phyloP scores from a whole-genome alignment of 2,797 vertebrate species.

The Melanotaenia maccullochi region DNA sequence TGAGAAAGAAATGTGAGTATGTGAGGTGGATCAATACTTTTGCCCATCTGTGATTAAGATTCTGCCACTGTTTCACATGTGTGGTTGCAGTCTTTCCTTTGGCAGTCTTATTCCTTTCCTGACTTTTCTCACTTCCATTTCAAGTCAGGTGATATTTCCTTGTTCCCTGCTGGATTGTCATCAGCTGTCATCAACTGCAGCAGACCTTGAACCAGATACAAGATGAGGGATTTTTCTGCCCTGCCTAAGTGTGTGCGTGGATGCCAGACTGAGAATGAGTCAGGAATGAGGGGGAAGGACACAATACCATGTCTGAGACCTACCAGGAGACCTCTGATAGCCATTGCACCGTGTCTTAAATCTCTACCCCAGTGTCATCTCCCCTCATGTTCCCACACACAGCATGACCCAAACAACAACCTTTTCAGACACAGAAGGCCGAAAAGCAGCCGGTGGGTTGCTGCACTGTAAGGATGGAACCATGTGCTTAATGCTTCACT shows the following conservation, averaged over 20 bases:
- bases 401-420: slow-evolving; percentile 43
- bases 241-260: slow-evolving; percentile 50
- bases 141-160: slow-evolving; percentile 71
- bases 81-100: slow-evolving; percentile 1
- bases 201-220: slow-evolving; percentile 82
- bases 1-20: slow-evolving; percentile 1
- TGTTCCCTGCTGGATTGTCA: slow-evolving; percentile 73
- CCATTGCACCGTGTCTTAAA: slow-evolving; percentile 71
- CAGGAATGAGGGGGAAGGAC: slow-evolving; percentile 32
- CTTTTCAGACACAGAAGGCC: slow-evolving; percentile 34
- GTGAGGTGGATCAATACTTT: slow-evolving; percentile 54
- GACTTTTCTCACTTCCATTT: slow-evolving; percentile 44
- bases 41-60: slow-evolving; percentile 43
- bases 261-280: slow-evolving; percentile 48
- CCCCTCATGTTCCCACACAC: slow-evolving; percentile 55
- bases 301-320: slow-evolving; percentile 51
- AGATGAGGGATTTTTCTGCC: slow-evolving; percentile 79
- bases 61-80: slow-evolving; percentile 12
- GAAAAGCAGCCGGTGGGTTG: slow-evolving; percentile 44
- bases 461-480: slow-evolving; percentile 33
- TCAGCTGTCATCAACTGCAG: slow-evolving; percentile 82
- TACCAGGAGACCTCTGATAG: slow-evolving; percentile 71
- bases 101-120: background rate
- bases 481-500: slow-evolving; percentile 51
- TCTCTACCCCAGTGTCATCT: slow-evolving; percentile 65